Evolutionary conservation across 2,113 vertebrate genomes (phyloP).

Genomic region (human): DNA sequence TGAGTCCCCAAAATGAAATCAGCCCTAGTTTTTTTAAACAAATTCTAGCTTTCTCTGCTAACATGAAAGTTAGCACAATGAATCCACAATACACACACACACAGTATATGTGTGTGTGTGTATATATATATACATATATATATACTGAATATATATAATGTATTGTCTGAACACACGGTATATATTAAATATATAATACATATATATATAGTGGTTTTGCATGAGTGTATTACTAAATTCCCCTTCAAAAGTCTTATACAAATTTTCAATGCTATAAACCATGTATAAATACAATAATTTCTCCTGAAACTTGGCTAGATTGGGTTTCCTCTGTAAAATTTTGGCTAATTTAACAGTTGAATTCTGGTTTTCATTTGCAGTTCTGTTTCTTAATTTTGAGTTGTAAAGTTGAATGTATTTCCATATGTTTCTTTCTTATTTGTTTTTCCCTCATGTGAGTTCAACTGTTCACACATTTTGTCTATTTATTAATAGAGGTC

Average conservation of each 20-base stretch:
- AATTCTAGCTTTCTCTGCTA: conserved; percentile 72
- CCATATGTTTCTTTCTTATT: conserved; percentile 1
- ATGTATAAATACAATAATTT: background rate
- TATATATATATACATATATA: too few species aligned
- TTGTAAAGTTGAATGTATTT: background rate
- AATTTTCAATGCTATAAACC: background rate
- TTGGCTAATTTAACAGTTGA: background rate
- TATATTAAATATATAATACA: too few species aligned
- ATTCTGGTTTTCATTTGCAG: background rate
- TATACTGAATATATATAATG: too few species aligned
- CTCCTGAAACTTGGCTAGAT: background rate
- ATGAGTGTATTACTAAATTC: background rate
- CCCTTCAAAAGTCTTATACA: background rate
- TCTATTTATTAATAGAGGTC: background rate
- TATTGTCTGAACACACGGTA: too few species aligned
- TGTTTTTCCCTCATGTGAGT: background rate
- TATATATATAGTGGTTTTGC: background rate
- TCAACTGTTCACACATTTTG: background rate
- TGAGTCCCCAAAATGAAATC: conserved; percentile 73
- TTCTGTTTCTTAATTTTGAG: background rate
- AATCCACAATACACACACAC: background rate
- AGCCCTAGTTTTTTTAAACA: conserved; percentile 62
- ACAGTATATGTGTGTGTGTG: too few species aligned
- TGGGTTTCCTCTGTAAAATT: background rate
- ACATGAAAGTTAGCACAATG: conserved; percentile 66